A percentile compares a stretch with the other conserved stretches of the same genome.
phyloP scores from a whole-genome alignment of 2,113 vertebrate genomes.

The Thunnus thynnus region DNA sequence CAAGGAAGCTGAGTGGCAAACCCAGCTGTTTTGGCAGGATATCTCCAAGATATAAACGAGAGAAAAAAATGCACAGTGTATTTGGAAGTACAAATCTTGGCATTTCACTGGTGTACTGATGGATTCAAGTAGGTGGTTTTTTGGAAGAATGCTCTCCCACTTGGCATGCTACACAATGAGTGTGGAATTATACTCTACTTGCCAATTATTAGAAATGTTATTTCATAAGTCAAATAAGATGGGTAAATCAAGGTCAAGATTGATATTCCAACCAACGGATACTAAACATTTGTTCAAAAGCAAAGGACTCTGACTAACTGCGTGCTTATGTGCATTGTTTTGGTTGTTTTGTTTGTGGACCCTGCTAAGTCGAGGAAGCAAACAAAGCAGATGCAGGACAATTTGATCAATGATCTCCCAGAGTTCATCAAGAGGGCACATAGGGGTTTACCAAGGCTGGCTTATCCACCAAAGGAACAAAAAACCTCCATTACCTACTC shows the following conservation, averaged over 20 bases:
- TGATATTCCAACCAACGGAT: constrained; percentile 46
- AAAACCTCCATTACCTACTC: constrained; percentile 82
- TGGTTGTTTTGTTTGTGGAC: constrained; percentile 76
- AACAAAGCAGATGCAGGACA: constrained; percentile 83
- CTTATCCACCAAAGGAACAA: constrained; percentile 85
- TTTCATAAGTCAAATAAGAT: constrained; percentile 76
- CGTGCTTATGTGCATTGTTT: constrained; percentile 60
- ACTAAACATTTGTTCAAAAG: constrained; percentile 52
- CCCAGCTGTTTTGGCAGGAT: constrained; percentile 79
- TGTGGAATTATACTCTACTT: constrained; percentile 69
- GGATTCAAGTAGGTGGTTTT: constrained; percentile 79
- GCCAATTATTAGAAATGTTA: constrained; percentile 76
- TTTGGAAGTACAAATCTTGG: constrained; percentile 78
- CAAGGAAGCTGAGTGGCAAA: constrained; percentile 69
- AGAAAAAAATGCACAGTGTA: constrained; percentile 66
- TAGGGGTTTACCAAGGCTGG: constrained; percentile 82
- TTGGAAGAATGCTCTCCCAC: constrained; percentile 76
- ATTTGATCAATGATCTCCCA: constrained; percentile 83
- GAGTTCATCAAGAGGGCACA: constrained; percentile 83
- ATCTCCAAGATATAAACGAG: constrained; percentile 66
- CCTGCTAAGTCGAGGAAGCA: constrained; percentile 73
- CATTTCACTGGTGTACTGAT: constrained; percentile 75
- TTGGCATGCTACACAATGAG: constrained; percentile 77
- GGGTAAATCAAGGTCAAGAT: constrained; percentile 75
- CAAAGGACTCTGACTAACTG: constrained; percentile 40